phyloP scores from a whole-genome alignment of 2,113 vertebrate species.

The Leucopsar rothschildi region DNA sequence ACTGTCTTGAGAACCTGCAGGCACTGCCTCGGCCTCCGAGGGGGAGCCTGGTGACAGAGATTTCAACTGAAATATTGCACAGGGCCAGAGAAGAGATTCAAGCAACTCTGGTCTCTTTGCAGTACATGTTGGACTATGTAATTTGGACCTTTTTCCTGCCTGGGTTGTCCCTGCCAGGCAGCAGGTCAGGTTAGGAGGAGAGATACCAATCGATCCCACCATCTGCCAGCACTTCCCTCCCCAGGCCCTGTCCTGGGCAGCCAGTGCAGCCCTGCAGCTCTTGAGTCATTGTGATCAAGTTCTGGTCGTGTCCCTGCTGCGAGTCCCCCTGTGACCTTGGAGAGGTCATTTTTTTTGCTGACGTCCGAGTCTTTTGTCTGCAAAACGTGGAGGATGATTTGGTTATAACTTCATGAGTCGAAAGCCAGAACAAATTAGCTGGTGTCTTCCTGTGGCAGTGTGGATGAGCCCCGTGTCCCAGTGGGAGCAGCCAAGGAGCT shows the following conservation, averaged over 20 bases:
- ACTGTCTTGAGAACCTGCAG: background rate
- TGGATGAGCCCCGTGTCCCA: rapidly evolving
- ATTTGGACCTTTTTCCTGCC: background rate
- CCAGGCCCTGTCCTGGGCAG: background rate
- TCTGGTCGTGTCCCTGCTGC: background rate
- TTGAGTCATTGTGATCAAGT: rapidly evolving
- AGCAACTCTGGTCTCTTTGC: background rate
- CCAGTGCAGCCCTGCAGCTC: background rate
- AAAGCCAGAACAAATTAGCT: background rate
- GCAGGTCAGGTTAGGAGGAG: background rate
- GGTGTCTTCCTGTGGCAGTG: background rate
- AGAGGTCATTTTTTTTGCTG: slow-evolving; percentile 14
- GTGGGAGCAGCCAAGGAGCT: rapidly evolving
- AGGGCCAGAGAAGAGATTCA: background rate
- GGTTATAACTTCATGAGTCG: background rate
- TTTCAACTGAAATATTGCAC: background rate
- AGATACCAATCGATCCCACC: background rate
- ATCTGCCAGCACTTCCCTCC: background rate
- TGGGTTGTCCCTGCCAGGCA: rapidly evolving
- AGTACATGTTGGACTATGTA: background rate
- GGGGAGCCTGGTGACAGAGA: background rate
- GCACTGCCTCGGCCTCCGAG: background rate
- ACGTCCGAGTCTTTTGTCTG: background rate
- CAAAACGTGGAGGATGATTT: background rate
- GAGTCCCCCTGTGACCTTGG: background rate